Evolutionary conservation across 2,888 invertebrate species (phyloP), one percentile per base, ranked within the genome.

Genomic region (Drosophila planitibia): DNA sequence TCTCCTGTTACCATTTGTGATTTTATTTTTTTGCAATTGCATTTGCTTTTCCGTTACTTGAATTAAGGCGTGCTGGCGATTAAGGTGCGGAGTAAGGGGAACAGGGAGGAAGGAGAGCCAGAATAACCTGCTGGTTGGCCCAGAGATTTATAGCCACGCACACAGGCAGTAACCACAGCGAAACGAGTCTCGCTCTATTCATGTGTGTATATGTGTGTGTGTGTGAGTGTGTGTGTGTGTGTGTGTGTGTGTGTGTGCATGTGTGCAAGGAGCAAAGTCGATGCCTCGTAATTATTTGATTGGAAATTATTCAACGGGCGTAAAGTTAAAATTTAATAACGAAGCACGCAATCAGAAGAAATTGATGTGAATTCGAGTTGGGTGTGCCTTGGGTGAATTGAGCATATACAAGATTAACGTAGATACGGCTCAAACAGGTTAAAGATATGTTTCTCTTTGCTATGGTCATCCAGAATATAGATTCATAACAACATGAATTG

Each of bases 251-350:
- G 60, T 22, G 22, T 22, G 22, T 22, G 22, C 35, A 35, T 51
- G 63, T 58, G 61, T 52, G 51, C 35, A 44, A 22, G 63, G 52
- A 44, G 58, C 64, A 66, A 70, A 80, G 57, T 80, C 81, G 67
- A 53, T 82, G 72, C 75, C 66, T 74, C 68, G 81, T 83, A 83
- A 85, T 83, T 85, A 86, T 83, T 83, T 83, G 82, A 83, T 83
- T 85, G 83, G 81, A 79, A 85, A 83, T 83, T 81, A 83, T 85
- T 83, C 83, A 83, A 80, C 70, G 74, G 66, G 76, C 74, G 74
- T 80, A 74, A 85, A 74, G 81, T 82, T 70, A 74, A 82, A 82
- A 85, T 82, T 85, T 79, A 82, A 82, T 82, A 82, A 79, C 39
- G 66, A 33, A 49, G 60, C 83, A 73, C 66, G 83, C 81, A 83